Evolutionary conservation across 2,888 invertebrate species (phyloP).

Genomic region (Hylaea fasciaria): DNA sequence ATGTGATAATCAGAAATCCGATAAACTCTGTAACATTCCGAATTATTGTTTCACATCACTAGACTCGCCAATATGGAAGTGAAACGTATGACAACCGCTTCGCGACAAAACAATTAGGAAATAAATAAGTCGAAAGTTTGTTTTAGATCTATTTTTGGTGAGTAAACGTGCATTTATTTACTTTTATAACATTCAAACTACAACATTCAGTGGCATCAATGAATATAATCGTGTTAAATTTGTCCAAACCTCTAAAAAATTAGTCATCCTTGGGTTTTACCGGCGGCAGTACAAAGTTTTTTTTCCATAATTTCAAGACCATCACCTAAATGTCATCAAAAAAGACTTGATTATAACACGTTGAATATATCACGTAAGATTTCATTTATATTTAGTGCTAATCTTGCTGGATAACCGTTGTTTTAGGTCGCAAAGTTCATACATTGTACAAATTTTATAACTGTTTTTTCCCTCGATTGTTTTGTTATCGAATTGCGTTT

Average conservation of each 20-base stretch:
- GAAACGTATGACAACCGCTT: conserved; percentile 77
- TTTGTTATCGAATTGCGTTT: conserved; percentile 37
- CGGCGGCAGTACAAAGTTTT: conserved; percentile 56
- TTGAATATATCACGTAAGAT: conserved; percentile 43
- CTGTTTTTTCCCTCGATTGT: conserved; percentile 34
- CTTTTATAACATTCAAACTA: conserved; percentile 9
- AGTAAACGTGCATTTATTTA: conserved; percentile 58
- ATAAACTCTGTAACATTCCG: conserved; percentile 35
- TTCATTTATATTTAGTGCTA: conserved; percentile 54
- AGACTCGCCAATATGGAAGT: conserved; percentile 78
- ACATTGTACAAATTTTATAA: conserved; percentile 42
- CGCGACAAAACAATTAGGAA: conserved; percentile 73
- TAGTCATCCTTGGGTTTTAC: conserved; percentile 56
- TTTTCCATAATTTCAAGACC: conserved; percentile 46
- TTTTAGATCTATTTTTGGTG: conserved; percentile 67
- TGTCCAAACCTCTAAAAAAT: conserved; percentile 49
- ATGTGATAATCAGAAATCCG: neutral
- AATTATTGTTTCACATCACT: conserved; percentile 51
- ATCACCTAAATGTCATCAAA: conserved; percentile 47
- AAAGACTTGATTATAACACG: conserved; percentile 53
- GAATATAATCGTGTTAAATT: conserved; percentile 3
- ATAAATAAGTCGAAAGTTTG: conserved; percentile 74
- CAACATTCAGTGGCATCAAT: neutral
- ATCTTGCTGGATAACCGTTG: conserved; percentile 41
- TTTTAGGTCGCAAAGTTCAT: conserved; percentile 38